phyloP scores from a whole-genome alignment of 2,113 vertebrate genomes.

The Rousettus leschenaultii region DNA sequence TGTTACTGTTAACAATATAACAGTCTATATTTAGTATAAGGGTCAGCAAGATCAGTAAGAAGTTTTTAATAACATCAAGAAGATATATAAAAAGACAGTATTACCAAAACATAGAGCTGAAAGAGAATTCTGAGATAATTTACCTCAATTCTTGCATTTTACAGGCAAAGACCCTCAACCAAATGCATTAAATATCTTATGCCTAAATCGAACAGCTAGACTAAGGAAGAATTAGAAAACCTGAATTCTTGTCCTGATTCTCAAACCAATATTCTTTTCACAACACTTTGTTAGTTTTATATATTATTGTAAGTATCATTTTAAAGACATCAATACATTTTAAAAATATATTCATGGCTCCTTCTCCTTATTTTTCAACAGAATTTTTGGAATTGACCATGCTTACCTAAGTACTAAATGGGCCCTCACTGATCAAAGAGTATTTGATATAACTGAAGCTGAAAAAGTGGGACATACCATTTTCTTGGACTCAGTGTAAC shows the following conservation, averaged over 20 bases:
- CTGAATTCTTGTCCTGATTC: background rate
- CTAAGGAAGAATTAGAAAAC: background rate
- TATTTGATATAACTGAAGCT: background rate
- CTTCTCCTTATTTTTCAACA: slow-evolving; percentile 13
- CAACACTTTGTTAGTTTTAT: background rate
- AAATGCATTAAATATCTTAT: background rate
- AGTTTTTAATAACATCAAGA: background rate
- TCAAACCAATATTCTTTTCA: background rate
- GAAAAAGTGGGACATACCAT: background rate
- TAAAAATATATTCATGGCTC: background rate
- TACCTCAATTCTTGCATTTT: slow-evolving; percentile 18
- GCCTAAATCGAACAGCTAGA: background rate
- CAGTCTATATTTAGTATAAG: background rate
- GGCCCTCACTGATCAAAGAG: background rate
- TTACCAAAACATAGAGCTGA: background rate
- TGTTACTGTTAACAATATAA: slow-evolving; percentile 22
- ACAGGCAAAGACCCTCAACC: background rate
- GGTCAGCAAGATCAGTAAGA: background rate
- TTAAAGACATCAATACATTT: slow-evolving; percentile 23
- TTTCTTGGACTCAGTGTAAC: background rate
- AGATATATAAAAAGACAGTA: background rate
- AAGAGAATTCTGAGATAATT: background rate
- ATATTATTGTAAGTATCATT: background rate
- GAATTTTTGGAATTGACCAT: background rate
- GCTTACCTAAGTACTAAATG: background rate